These are phyloP conservation scores for Puma concolor DNA, from an alignment of 2,113 vertebrate species.

Conservation along the genomic window DNA sequence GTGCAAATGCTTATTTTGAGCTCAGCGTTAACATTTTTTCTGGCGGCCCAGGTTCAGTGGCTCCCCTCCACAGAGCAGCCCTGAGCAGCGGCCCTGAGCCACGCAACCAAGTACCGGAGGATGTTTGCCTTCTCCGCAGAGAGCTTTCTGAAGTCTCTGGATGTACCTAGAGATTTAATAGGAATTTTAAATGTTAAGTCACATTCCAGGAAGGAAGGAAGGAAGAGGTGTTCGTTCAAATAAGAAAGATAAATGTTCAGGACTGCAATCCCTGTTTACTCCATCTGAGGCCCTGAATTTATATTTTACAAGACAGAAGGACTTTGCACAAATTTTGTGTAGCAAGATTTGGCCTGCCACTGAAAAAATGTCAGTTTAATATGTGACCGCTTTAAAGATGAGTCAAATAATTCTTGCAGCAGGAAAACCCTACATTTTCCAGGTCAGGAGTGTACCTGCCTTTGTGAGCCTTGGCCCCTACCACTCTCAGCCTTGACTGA, in stretches of 20 bases:
- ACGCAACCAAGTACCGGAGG: slow-evolving; percentile 3
- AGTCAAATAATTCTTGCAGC: neutral
- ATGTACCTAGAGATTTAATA: slow-evolving; percentile 57
- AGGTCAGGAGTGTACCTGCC: neutral
- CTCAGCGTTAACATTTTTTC: neutral
- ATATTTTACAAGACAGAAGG: neutral
- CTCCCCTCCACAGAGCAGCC: neutral
- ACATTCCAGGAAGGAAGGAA: slow-evolving; percentile 53
- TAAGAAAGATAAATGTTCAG: slow-evolving; percentile 57
- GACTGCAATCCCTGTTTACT: neutral
- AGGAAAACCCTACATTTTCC: neutral
- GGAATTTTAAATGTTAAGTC: slow-evolving; percentile 61
- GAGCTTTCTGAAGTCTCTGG: slow-evolving; percentile 15
- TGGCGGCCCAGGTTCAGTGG: neutral
- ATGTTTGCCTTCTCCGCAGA: slow-evolving; percentile 56
- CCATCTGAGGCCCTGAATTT: slow-evolving; percentile 1
- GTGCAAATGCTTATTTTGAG: slow-evolving; percentile 23
- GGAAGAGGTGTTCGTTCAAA: slow-evolving; percentile 54
- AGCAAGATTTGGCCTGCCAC: neutral
- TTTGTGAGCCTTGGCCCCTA: neutral
- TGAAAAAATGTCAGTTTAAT: slow-evolving; percentile 45
- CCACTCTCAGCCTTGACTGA: neutral
- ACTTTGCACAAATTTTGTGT: slow-evolving; percentile 14
- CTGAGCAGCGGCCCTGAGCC: neutral
- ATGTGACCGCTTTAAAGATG: neutral